Evolutionary conservation across 2,113 vertebrate species (phyloP).

Genomic region (Poecilia latipinna): DNA sequence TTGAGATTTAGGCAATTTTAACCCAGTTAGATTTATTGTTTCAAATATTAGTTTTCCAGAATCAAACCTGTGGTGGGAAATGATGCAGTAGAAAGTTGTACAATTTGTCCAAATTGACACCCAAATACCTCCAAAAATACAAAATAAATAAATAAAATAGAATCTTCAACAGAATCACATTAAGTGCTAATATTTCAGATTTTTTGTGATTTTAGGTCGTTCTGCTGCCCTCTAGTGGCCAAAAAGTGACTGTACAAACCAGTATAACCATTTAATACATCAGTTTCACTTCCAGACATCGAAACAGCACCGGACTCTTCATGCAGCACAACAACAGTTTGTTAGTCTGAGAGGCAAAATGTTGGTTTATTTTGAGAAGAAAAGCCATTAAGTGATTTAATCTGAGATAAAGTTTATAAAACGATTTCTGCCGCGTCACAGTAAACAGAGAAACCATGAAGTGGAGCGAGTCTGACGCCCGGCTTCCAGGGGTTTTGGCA

Average conservation of each 20-base stretch:
- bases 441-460: slow-evolving; percentile 25
- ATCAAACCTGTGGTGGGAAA: no score
- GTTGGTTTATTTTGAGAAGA: no score
- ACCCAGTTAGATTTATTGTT: no score
- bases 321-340: not conserved
- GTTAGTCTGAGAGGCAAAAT: not conserved
- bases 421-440: slow-evolving; percentile 21
- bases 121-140: no score
- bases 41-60: no score
- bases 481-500: slow-evolving; percentile 56
- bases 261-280: not conserved
- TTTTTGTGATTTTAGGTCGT: not conserved
- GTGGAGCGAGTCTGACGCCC: no score
- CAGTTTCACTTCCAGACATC: not conserved
- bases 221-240: not conserved
- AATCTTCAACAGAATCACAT: no score
- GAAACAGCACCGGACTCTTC: not conserved
- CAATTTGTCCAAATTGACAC: no score
- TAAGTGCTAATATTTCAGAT: not conserved
- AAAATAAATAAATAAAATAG: no score
- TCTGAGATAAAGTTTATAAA: not conserved
- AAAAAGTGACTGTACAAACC: not conserved
- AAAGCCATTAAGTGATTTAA: not conserved
- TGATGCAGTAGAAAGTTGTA: no score
- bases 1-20: no score